A percentile compares a stretch with the other conserved stretches of the same genome.
These are phyloP conservation scores for Pandemis corylana DNA, from an alignment of 2,888 invertebrate genomes.

Conservation along the genomic window DNA sequence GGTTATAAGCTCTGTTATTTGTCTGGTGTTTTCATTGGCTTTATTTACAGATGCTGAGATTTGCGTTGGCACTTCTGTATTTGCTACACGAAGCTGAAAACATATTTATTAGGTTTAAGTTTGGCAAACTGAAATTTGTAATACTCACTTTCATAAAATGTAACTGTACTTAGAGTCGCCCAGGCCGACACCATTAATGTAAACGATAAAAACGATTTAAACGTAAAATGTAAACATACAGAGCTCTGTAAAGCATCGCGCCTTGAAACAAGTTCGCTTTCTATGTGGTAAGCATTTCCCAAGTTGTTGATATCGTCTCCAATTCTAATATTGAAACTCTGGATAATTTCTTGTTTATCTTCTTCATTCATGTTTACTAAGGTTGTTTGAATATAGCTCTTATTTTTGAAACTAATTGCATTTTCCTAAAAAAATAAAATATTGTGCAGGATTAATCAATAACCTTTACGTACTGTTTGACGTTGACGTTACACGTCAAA, in stretches of 20 bases:
- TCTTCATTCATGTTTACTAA: constrained; percentile 60
- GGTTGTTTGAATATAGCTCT: constrained; percentile 38
- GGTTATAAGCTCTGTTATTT: constrained; percentile 74
- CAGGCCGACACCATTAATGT: background rate
- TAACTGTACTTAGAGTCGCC: background rate
- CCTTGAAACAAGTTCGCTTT: constrained; percentile 61
- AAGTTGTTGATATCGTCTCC: constrained; percentile 73
- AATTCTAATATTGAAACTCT: constrained; percentile 70
- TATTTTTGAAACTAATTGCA: constrained; percentile 6
- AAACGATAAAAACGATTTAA: constrained; percentile 15
- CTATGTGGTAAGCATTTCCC: constrained; percentile 57
- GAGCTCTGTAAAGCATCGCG: constrained; percentile 63
- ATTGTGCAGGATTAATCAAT: background rate
- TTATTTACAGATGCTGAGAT: constrained; percentile 86
- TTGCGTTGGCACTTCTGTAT: constrained; percentile 86
- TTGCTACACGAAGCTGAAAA: constrained; percentile 86
- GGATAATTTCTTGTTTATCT: constrained; percentile 78
- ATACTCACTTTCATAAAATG: background rate
- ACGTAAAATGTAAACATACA: constrained; percentile 52
- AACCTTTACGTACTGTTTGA: background rate
- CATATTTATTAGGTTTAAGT: background rate
- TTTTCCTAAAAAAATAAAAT: background rate
- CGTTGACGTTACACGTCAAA: background rate
- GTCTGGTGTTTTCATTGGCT: constrained; percentile 84
- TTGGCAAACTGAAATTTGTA: background rate